phyloP scores from a whole-genome alignment of 1,140 invertebrate species.

The Drosophila mayri region DNA sequence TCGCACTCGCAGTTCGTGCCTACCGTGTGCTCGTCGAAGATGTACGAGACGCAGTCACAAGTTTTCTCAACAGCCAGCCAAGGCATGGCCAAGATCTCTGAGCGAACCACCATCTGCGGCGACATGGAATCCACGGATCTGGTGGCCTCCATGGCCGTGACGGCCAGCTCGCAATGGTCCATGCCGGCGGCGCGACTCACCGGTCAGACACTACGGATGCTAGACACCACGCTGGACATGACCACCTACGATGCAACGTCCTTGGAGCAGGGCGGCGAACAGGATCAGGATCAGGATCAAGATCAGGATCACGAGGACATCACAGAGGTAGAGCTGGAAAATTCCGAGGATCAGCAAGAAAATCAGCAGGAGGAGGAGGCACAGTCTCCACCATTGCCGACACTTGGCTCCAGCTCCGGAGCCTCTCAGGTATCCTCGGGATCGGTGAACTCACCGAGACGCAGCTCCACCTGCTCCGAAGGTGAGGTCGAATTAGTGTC shows the following conservation, averaged over 20 bases:
- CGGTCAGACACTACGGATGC: conserved; percentile 29
- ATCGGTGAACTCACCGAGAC: neutral
- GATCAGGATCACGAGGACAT: neutral
- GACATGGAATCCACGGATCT: conserved; percentile 49
- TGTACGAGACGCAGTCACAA: conserved; percentile 40
- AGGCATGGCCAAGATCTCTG: conserved; percentile 52
- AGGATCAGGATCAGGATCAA: neutral
- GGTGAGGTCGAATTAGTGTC: neutral
- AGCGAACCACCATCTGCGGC: conserved; percentile 71
- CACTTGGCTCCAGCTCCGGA: no score
- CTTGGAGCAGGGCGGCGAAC: conserved; percentile 5
- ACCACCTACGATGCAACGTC: conserved; percentile 68
- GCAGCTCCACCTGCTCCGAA: neutral
- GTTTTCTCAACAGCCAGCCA: conserved; percentile 1
- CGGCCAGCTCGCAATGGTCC: conserved; percentile 30
- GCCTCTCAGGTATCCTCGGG: no score
- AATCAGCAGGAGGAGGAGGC: neutral
- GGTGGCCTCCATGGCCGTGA: neutral
- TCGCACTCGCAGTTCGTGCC: conserved; percentile 63
- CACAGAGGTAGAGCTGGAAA: neutral
- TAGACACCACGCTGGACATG: conserved; percentile 79
- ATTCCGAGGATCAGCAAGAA: no score
- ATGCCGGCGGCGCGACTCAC: conserved; percentile 7
- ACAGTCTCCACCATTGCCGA: no score
- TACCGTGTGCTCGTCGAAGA: conserved; percentile 71